These are phyloP conservation scores for Halyomorpha halys DNA, from an alignment of 1,140 invertebrate species.

Conservation along the genomic window DNA sequence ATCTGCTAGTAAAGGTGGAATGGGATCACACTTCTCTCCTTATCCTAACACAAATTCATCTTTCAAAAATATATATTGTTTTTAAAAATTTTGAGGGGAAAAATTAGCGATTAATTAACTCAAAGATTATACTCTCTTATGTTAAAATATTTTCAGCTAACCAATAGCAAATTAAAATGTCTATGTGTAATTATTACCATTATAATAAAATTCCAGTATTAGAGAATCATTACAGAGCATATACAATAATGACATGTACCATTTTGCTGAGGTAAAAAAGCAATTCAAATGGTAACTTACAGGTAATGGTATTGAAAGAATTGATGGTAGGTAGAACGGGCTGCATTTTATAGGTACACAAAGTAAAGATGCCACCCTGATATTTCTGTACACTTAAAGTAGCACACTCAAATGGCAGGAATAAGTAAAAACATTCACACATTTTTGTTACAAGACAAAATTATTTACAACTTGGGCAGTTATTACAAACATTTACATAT, in stretches of 20 bases:
- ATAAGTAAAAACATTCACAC: conserved; percentile 19
- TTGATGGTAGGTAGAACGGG: neutral
- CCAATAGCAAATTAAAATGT: no score
- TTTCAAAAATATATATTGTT: no score
- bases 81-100: no score
- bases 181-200: neutral
- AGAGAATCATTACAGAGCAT: neutral
- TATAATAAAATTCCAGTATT: neutral
- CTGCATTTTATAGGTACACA: neutral
- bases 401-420: conserved; percentile 19
- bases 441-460: neutral
- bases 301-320: neutral
- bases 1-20: no score
- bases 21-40: no score
- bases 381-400: conserved; percentile 2
- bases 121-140: no score
- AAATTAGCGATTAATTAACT: no score
- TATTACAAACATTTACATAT: conserved; percentile 16
- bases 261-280: no score
- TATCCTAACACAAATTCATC: no score
- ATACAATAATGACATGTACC: neutral
- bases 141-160: no score
- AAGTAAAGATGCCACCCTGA: conserved; percentile 9
- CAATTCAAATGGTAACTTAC: neutral
- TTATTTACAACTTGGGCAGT: conserved; percentile 8